These are phyloP conservation scores for Drosophila crucigera DNA, from an alignment of 2,888 invertebrate genomes.

Conservation along the genomic window DNA sequence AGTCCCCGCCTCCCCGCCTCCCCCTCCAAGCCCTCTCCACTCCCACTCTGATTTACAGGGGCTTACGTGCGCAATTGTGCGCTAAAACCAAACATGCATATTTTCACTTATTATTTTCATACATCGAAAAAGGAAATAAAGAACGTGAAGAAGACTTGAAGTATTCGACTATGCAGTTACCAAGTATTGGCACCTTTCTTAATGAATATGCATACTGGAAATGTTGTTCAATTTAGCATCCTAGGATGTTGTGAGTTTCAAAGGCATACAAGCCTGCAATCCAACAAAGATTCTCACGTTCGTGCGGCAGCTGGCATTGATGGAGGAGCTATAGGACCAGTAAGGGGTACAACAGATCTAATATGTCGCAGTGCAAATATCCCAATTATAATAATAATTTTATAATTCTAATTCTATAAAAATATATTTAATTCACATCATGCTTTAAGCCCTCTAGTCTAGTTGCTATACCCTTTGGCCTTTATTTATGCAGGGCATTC, in stretches of 20 bases:
- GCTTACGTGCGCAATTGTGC: slow-evolving; percentile 73
- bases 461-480: slow-evolving; percentile 5
- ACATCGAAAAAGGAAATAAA: slow-evolving; percentile 31
- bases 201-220: neutral
- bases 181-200: neutral
- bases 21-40: neutral
- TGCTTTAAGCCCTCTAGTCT: neutral
- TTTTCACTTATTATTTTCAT: slow-evolving; percentile 79
- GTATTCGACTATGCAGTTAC: slow-evolving; percentile 11
- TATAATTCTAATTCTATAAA: neutral
- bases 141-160: neutral
- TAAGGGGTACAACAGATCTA: too few species aligned
- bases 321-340: too few species aligned
- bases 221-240: neutral
- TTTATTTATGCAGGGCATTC: neutral
- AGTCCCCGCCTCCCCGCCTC: slow-evolving; percentile 6
- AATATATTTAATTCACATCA: neutral
- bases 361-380: too few species aligned
- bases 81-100: slow-evolving; percentile 79
- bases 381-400: neutral
- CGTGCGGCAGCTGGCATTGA: too few species aligned
- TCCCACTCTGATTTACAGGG: slow-evolving; percentile 12
- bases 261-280: too few species aligned
- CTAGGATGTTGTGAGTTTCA: too few species aligned
- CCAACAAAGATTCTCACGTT: too few species aligned